These are phyloP conservation scores for Drosophila neocordata DNA, from an alignment of 1,140 invertebrate species.

Conservation along the genomic window DNA sequence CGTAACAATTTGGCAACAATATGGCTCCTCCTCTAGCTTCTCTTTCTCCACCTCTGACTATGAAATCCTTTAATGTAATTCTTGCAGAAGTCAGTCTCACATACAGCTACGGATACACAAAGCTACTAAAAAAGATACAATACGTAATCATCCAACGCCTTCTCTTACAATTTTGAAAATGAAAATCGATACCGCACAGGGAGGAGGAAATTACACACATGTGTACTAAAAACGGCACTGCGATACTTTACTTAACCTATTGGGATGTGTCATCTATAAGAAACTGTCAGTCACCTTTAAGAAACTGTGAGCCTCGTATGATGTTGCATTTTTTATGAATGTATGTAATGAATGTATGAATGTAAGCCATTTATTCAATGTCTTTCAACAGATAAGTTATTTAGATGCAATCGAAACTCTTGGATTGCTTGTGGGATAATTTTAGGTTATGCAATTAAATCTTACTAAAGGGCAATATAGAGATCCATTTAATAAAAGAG, in stretches of 20 bases:
- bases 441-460: too few species aligned
- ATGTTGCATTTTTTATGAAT: too few species aligned
- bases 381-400: too few species aligned
- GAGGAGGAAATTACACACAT: neutral
- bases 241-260: neutral
- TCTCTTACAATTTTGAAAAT: slow-evolving; percentile 55
- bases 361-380: too few species aligned
- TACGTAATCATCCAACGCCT: slow-evolving; percentile 63
- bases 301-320: too few species aligned
- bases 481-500: too few species aligned
- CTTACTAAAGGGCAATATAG: too few species aligned
- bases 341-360: too few species aligned
- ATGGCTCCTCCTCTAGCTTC: slow-evolving; percentile 11
- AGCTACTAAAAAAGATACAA: slow-evolving; percentile 35
- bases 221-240: neutral
- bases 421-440: too few species aligned
- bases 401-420: too few species aligned
- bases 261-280: neutral
- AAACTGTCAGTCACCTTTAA: slow-evolving; percentile 32
- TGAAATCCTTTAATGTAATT: slow-evolving; percentile 9
- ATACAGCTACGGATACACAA: neutral
- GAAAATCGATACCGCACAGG: slow-evolving; percentile 59
- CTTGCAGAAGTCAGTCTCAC: slow-evolving; percentile 24
- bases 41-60: neutral
- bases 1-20: slow-evolving; percentile 69